Conservation (phyloP, 2,113 vertebrate species). For the Gadus chalcogrammus region DNA sequence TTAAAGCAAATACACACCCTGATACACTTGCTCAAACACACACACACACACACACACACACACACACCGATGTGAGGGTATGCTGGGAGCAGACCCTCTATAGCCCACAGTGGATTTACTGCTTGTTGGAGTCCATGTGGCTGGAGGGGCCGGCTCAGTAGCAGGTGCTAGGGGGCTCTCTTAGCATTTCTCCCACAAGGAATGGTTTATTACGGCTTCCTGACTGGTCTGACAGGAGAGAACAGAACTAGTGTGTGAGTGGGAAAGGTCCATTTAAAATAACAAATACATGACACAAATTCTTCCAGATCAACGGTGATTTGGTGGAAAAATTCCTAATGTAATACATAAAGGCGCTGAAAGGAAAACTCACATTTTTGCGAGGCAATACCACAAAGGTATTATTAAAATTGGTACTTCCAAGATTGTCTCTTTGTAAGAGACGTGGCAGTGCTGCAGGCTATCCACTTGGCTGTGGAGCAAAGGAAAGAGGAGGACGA, state of each 20-base stretch:
- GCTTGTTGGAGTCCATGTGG: slow-evolving; percentile 12
- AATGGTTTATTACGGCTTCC: slow-evolving; percentile 6
- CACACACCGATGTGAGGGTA: slow-evolving; percentile 29
- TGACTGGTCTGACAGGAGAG: slow-evolving; percentile 25
- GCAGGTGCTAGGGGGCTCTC: slow-evolving; percentile 36
- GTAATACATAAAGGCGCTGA: no score
- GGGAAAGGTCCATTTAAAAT: no score
- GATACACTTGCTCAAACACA: slow-evolving; percentile 11
- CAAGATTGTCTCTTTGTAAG: no score
- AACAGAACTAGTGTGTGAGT: background rate
- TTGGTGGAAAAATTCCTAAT: no score
- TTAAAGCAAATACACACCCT: background rate
- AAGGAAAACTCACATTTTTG: no score
- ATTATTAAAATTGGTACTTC: background rate
- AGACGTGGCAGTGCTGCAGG: background rate
- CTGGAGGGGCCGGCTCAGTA: slow-evolving; percentile 16
- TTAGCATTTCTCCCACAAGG: background rate
- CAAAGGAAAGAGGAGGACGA: background rate
- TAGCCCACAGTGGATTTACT: slow-evolving; percentile 17
- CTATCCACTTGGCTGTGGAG: slow-evolving; percentile 3
- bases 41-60: slow-evolving; percentile 13
- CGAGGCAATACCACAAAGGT: no score
- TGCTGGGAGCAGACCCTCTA: slow-evolving; percentile 21
- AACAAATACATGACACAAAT: background rate
- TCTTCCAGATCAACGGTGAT: no score